Evolutionary conservation across 2,113 vertebrate species (phyloP).

Genomic region (Cyprinus carpio): DNA sequence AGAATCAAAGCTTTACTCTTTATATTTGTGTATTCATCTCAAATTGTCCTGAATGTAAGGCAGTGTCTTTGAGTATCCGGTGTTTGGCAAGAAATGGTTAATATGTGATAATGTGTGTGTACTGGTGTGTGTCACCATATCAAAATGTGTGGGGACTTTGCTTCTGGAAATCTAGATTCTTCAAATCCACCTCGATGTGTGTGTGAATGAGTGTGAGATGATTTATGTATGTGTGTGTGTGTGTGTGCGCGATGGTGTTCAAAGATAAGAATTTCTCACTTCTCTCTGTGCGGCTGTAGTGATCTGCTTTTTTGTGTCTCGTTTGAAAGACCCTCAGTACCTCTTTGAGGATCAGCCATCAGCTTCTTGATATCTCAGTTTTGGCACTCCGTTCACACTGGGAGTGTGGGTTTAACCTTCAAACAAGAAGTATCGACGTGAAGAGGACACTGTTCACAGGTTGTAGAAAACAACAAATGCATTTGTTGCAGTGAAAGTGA

Average conservation of each 20-base stretch:
- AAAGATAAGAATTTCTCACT: neutral
- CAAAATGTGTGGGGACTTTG: neutral
- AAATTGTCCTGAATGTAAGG: neutral
- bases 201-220: neutral
- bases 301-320: neutral
- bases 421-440: neutral
- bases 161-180: neutral
- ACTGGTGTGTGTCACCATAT: neutral
- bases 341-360: constrained; percentile 42
- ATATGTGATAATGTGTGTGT: neutral
- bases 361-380: constrained; percentile 47
- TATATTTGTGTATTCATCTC: neutral
- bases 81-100: neutral
- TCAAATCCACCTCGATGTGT: neutral
- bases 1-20: neutral
- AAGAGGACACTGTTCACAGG: neutral
- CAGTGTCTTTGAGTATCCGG: neutral
- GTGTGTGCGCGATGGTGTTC: neutral
- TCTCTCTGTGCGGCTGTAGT: neutral
- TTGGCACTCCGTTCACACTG: constrained; percentile 15
- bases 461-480: neutral
- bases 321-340: constrained; percentile 25
- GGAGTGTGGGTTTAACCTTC: constrained; percentile 20
- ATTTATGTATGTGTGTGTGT: neutral
- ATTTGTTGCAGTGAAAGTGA: constrained; percentile 7